Conservation (phyloP, 2,797 vertebrate species). For the Syngnathus acus region DNA sequence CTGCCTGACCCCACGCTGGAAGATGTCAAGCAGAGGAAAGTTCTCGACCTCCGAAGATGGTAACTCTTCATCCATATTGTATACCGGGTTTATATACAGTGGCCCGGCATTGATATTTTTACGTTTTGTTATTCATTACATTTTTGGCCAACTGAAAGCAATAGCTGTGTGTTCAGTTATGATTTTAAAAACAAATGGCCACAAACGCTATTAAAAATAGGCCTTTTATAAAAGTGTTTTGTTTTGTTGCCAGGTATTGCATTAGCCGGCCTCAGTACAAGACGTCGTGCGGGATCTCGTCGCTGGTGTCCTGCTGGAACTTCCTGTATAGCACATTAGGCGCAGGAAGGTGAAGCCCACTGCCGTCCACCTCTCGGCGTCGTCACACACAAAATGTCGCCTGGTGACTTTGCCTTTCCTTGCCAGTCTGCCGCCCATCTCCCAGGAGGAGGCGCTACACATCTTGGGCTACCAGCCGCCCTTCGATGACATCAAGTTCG, state of each 20-base stretch:
- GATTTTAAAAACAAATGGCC: no score
- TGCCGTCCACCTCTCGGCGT: background rate
- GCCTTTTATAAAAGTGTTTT: no score
- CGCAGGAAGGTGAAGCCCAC: constrained; percentile 81
- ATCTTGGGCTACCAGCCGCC: constrained; percentile 97
- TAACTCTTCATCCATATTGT: constrained; percentile 35
- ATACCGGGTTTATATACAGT: background rate
- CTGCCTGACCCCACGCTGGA: constrained; percentile 75
- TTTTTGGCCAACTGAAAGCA: no score
- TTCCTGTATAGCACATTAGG: constrained; percentile 94
- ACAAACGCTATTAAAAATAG: no score
- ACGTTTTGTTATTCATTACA: no score
- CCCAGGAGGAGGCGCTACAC: constrained; percentile 93
- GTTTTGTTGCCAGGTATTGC: constrained; percentile 79
- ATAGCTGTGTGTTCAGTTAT: no score
- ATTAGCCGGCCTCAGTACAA: constrained; percentile 98
- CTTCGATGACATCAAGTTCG: constrained; percentile 97
- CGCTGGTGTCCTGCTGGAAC: constrained; percentile 96
- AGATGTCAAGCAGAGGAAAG: constrained; percentile 92
- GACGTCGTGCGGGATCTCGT: constrained; percentile 97
- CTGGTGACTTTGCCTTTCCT: background rate
- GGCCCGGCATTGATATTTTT: no score
- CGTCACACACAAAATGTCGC: background rate
- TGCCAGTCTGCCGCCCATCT: constrained; percentile 86
- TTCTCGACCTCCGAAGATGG: constrained; percentile 93